Evolutionary conservation across 2,888 invertebrate species (phyloP).

Genomic region (Aromia moschata): DNA sequence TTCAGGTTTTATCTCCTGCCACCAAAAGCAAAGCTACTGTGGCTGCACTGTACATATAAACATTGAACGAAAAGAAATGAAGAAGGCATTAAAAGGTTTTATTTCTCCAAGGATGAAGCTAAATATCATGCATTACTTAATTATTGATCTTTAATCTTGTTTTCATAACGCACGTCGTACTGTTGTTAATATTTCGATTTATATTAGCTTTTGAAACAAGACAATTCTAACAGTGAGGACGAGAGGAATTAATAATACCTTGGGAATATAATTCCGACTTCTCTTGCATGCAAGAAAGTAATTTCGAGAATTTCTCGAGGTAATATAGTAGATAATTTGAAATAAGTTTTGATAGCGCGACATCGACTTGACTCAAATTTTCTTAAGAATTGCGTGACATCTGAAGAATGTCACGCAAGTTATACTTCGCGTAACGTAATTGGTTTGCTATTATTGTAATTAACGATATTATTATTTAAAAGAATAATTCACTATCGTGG

Average conservation of each 20-base stretch:
- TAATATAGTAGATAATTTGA: constrained; percentile 24
- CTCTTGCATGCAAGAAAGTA: constrained; percentile 29
- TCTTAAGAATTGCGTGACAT: too few species aligned
- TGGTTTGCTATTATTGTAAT: too few species aligned
- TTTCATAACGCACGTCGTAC: constrained; percentile 8
- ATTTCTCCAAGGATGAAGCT: not conserved
- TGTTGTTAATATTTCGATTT: constrained; percentile 9
- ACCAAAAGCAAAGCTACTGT: too few species aligned
- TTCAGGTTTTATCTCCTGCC: too few species aligned
- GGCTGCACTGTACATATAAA: too few species aligned
- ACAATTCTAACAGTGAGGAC: constrained; percentile 8
- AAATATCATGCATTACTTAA: constrained; percentile 2
- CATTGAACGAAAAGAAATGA: not conserved
- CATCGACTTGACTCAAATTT: constrained; percentile 9
- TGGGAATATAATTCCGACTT: constrained; percentile 27
- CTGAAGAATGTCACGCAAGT: too few species aligned
- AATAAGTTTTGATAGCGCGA: constrained; percentile 22
- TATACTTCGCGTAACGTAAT: too few species aligned
- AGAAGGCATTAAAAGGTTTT: constrained; percentile 11
- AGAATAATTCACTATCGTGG: too few species aligned
- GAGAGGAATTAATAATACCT: constrained; percentile 17
- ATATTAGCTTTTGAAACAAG: constrained; percentile 13
- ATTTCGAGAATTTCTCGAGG: constrained; percentile 21
- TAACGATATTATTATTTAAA: too few species aligned
- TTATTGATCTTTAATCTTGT: not conserved